phyloP scores from a whole-genome alignment of 2,888 invertebrate genomes.

The Mesochorus sp. region DNA sequence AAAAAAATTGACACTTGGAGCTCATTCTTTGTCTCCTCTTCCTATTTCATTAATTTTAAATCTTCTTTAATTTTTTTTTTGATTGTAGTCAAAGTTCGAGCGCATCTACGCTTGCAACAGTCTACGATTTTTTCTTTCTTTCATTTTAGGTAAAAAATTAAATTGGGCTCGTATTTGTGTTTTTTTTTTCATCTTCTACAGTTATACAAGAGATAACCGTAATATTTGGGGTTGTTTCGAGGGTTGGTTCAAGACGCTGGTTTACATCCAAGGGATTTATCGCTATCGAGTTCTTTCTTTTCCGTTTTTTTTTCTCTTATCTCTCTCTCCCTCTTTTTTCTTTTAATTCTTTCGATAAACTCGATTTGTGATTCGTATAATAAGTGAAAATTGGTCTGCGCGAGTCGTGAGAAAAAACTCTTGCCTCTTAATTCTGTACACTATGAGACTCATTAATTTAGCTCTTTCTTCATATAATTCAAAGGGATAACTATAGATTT shows the following conservation, averaged over 20 bases:
- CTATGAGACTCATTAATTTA: slow-evolving; percentile 51
- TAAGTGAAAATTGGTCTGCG: slow-evolving; percentile 63
- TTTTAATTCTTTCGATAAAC: no score
- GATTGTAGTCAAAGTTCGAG: slow-evolving; percentile 56
- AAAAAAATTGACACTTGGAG: slow-evolving; percentile 60
- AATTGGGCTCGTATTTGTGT: slow-evolving; percentile 42
- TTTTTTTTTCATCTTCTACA: no score
- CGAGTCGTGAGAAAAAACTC: slow-evolving; percentile 61
- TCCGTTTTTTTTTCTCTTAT: neutral
- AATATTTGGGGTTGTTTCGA: slow-evolving; percentile 30
- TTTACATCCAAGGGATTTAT: slow-evolving; percentile 23
- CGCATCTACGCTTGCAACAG: slow-evolving; percentile 18
- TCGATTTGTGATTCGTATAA: slow-evolving; percentile 50
- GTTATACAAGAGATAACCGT: slow-evolving; percentile 44
- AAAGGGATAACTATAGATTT: slow-evolving; percentile 41
- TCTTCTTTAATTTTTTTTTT: slow-evolving; percentile 41
- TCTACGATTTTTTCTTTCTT: slow-evolving; percentile 29
- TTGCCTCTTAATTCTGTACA: slow-evolving; percentile 57
- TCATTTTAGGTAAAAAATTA: slow-evolving; percentile 59
- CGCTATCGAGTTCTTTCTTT: slow-evolving; percentile 3
- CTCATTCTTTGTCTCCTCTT: slow-evolving; percentile 4
- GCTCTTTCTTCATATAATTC: slow-evolving; percentile 37
- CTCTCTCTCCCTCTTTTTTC: neutral
- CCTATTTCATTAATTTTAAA: slow-evolving; percentile 17
- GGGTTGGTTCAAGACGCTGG: slow-evolving; percentile 37